These are phyloP conservation scores for Luffia ferchaultella DNA, from an alignment of 2,888 invertebrate species.

Conservation along the genomic window DNA sequence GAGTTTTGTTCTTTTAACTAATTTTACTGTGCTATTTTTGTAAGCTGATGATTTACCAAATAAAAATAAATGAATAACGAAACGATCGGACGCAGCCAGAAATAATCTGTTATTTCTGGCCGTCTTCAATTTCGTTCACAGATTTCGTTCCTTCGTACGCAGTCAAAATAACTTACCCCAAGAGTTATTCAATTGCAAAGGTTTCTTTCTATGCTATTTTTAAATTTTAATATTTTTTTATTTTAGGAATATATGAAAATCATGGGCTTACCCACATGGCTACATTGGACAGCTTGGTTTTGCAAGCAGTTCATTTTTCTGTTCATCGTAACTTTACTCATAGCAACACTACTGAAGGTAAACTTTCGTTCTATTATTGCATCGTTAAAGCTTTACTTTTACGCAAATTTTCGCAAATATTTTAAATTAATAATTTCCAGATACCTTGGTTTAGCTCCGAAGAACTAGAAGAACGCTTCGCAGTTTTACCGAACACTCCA, in stretches of 20 bases:
- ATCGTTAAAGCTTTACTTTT: background rate
- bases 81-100: no score
- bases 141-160: no score
- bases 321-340: slow-evolving; percentile 65
- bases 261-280: slow-evolving; percentile 85
- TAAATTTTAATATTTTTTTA: no score
- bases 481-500: slow-evolving; percentile 75
- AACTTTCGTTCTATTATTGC: background rate
- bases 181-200: no score
- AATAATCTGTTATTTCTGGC: no score
- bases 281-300: slow-evolving; percentile 90
- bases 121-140: no score
- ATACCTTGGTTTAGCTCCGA: slow-evolving; percentile 58
- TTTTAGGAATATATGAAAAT: slow-evolving; percentile 90
- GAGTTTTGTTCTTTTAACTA: no score
- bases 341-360: slow-evolving; percentile 68
- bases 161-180: no score
- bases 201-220: no score
- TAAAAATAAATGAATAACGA: no score
- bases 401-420: background rate
- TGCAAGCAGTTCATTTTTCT: slow-evolving; percentile 77
- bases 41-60: no score
- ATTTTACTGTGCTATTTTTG: no score
- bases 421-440: slow-evolving; percentile 26
- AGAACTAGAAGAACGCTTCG: slow-evolving; percentile 49